Evolutionary conservation across 2,113 vertebrate genomes (phyloP).

Genomic region (Carassius gibelio): DNA sequence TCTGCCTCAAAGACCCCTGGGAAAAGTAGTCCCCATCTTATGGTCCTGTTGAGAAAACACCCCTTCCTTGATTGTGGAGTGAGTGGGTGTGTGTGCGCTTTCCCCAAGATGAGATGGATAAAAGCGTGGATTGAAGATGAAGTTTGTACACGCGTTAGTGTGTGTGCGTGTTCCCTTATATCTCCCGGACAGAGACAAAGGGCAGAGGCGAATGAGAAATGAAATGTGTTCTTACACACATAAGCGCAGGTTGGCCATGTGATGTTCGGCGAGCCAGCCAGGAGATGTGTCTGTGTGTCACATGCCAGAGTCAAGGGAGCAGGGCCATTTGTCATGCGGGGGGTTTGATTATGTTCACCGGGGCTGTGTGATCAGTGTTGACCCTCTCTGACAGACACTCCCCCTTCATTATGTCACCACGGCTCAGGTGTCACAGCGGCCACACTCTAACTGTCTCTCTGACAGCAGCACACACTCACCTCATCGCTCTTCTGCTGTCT

Average conservation of each 20-base stretch:
- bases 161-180: slow-evolving; percentile 59
- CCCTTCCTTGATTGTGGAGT: slow-evolving; percentile 61
- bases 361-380: slow-evolving; percentile 96
- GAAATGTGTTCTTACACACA: slow-evolving; percentile 50
- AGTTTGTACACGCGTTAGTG: slow-evolving; percentile 43
- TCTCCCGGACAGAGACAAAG: slow-evolving; percentile 80
- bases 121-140: slow-evolving; percentile 58
- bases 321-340: slow-evolving; percentile 93
- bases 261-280: slow-evolving; percentile 31
- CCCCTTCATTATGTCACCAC: slow-evolving; percentile 99
- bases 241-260: not conserved
- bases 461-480: slow-evolving; percentile 75
- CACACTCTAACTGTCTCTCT: slow-evolving; percentile 77
- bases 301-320: slow-evolving; percentile 90
- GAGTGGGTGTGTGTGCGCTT: slow-evolving; percentile 43
- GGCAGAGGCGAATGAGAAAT: slow-evolving; percentile 53
- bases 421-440: slow-evolving; percentile 83
- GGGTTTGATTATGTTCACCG: slow-evolving; percentile 95
- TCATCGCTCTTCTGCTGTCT: slow-evolving; percentile 78
- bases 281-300: slow-evolving; percentile 94
- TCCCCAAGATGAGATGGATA: slow-evolving; percentile 57
- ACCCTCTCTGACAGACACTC: slow-evolving; percentile 96
- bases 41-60: slow-evolving; percentile 20
- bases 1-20: slow-evolving; percentile 44
- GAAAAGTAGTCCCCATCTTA: slow-evolving; percentile 47